Evolutionary conservation across 2,888 invertebrate species (phyloP), one percentile per base, ranked within the genome.

Genomic region (Dasysyrphus tricinctus): DNA sequence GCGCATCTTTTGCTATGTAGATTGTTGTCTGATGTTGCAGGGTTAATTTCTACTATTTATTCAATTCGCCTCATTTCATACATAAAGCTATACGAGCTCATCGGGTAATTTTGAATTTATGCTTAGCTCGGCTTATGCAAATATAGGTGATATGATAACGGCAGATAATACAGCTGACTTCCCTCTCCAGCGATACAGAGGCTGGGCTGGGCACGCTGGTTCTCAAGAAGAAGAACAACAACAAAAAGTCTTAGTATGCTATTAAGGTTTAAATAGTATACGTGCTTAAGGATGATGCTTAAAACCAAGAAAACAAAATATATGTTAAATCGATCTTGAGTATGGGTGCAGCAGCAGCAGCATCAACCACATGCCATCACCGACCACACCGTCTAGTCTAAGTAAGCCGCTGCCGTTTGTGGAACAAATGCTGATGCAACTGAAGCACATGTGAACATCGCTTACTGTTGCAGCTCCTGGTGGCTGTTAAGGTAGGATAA

Each of bases 61-160:
- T 82, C 86, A 81, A 70, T 74, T 69, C 74, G 37, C 77, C 70
- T 70, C 83, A 70, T 73, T 61, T 75, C 12, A 16, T 14, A 47
- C 1, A 65, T 11, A 49, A 34, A 34, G 0, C 16, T 42, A 19
- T 34, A 24, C 24, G 2, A 42, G 78, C 65, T 78, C 79, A 82
- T 82, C 78, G 72, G 44, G 29, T 14, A 80, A 49, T 85, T 85
- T 75, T 78, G 74, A 82, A 86, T 86, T 82, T 86, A 86, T 86
- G 74, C 78, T 75, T 59, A 82, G 70, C 59, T 86, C 70, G 63
- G 63, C 49, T 74, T 86, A 86, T 86, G 86, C 86, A 86, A 86
- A 86, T 86, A 82, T 86, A 75, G 70, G 74, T 75, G 82, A 86
- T 86, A 82, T 86, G 86, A 86, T 86, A 86, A 86, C 86, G 82